Evolutionary conservation across 1,140 invertebrate species (phyloP).

Genomic region (Muscidifurax raptorellus): DNA sequence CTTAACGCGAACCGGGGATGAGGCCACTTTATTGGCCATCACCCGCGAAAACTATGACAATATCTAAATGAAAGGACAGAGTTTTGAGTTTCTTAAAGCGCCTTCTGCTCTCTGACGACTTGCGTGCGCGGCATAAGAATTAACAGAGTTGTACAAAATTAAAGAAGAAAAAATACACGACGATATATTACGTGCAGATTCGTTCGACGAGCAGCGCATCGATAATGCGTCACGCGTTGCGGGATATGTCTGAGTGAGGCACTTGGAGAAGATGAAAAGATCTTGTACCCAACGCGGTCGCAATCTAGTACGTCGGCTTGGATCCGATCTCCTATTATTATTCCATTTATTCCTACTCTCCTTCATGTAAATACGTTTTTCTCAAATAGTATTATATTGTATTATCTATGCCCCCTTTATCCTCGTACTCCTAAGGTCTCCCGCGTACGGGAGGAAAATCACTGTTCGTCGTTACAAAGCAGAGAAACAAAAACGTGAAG

Average conservation of each 20-base stretch:
- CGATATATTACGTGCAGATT: constrained; percentile 29
- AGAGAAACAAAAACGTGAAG: not conserved
- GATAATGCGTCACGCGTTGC: constrained; percentile 51
- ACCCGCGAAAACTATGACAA: constrained; percentile 45
- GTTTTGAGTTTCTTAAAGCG: constrained; percentile 31
- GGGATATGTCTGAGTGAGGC: constrained; percentile 54
- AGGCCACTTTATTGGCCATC: not conserved
- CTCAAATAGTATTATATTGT: constrained; percentile 44
- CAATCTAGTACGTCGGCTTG: constrained; percentile 75
- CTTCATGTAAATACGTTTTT: constrained; percentile 55
- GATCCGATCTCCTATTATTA: constrained; percentile 46
- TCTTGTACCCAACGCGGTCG: constrained; percentile 60
- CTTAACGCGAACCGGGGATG: not conserved
- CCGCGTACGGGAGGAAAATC: constrained; percentile 21
- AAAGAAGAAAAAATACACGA: not conserved
- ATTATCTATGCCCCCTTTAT: not conserved
- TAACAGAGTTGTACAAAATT: constrained; percentile 23
- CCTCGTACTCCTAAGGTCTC: constrained; percentile 12
- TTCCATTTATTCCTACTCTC: constrained; percentile 26
- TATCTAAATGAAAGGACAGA: constrained; percentile 32
- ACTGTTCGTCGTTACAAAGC: constrained; percentile 47
- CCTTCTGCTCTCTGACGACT: constrained; percentile 34
- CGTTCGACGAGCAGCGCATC: constrained; percentile 45
- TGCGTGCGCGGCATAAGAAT: not conserved
- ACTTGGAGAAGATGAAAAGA: constrained; percentile 64